Evolutionary conservation across 2,888 invertebrate genomes (phyloP).

Genomic region (Diplolepis rosae): DNA sequence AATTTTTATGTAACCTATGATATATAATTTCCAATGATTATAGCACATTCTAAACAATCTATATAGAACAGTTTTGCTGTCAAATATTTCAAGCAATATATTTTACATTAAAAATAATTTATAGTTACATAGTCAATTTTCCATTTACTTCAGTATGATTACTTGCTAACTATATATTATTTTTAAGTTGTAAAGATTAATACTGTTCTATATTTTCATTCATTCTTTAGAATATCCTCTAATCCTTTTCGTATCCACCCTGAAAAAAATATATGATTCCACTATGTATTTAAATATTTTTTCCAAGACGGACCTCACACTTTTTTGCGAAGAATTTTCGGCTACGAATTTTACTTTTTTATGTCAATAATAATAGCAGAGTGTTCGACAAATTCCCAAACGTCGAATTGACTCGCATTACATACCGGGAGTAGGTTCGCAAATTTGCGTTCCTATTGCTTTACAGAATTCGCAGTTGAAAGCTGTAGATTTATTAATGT

Average conservation of each 20-base stretch:
- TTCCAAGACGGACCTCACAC: background rate
- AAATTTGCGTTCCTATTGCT: constrained; percentile 51
- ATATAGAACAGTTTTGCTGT: background rate
- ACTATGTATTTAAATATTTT: background rate
- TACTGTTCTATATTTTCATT: background rate
- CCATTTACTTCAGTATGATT: background rate
- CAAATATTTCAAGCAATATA: no score
- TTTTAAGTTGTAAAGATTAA: background rate
- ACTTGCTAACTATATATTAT: background rate
- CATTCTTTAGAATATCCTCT: constrained; percentile 12
- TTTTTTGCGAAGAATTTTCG: constrained; percentile 4
- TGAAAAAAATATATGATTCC: background rate
- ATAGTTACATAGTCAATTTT: background rate
- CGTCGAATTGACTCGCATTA: constrained; percentile 72
- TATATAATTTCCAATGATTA: background rate
- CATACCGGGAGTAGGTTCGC: constrained; percentile 70
- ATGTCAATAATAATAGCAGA: constrained; percentile 6
- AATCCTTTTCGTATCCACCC: background rate
- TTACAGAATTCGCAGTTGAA: constrained; percentile 62
- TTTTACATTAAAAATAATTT: background rate
- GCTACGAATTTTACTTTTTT: constrained; percentile 9
- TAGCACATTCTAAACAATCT: background rate
- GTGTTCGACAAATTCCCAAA: constrained; percentile 51
- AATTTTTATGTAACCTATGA: background rate
- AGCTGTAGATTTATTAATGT: constrained; percentile 47